phyloP scores from a whole-genome alignment of 2,888 invertebrate species.

The Spodoptera picta region DNA sequence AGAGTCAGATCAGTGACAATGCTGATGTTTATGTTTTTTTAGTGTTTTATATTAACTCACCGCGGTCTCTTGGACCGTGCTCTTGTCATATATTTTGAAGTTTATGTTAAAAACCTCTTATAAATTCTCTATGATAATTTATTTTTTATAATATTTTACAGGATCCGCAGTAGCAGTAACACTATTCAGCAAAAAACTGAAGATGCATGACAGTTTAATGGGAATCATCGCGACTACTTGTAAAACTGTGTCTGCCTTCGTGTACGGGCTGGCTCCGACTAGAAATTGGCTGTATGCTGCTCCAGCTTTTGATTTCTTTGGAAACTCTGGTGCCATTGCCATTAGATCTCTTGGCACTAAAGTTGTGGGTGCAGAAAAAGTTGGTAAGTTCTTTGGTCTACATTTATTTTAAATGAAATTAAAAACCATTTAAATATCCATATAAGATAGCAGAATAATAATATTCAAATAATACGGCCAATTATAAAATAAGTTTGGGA shows the following conservation, averaged over 20 bases:
- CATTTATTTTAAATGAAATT: too few species aligned
- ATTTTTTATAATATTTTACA: conserved; percentile 46
- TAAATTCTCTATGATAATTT: too few species aligned
- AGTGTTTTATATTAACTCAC: too few species aligned
- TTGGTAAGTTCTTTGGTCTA: conserved; percentile 69
- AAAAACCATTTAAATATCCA: too few species aligned
- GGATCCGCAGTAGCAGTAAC: conserved; percentile 82
- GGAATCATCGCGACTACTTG: conserved; percentile 84
- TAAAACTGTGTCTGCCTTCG: conserved; percentile 76
- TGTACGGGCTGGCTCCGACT: conserved; percentile 82
- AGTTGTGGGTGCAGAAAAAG: conserved; percentile 85
- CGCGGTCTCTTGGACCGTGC: too few species aligned
- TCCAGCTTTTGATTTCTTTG: conserved; percentile 84
- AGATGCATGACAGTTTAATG: conserved; percentile 82
- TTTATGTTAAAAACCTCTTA: too few species aligned
- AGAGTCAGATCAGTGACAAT: too few species aligned
- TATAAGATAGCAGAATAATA: too few species aligned
- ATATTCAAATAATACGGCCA: too few species aligned
- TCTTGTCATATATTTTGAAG: too few species aligned
- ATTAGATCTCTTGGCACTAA: conserved; percentile 89
- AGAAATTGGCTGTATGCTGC: conserved; percentile 81
- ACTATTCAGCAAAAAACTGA: conserved; percentile 79
- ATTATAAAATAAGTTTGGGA: too few species aligned
- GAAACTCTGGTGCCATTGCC: conserved; percentile 86
- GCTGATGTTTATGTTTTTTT: too few species aligned